A percentile compares a stretch with the other conserved stretches of the same genome.
phyloP scores from a whole-genome alignment of 53 echinoderm and acorn worm genomes.

The Apostichopus leukothele region DNA sequence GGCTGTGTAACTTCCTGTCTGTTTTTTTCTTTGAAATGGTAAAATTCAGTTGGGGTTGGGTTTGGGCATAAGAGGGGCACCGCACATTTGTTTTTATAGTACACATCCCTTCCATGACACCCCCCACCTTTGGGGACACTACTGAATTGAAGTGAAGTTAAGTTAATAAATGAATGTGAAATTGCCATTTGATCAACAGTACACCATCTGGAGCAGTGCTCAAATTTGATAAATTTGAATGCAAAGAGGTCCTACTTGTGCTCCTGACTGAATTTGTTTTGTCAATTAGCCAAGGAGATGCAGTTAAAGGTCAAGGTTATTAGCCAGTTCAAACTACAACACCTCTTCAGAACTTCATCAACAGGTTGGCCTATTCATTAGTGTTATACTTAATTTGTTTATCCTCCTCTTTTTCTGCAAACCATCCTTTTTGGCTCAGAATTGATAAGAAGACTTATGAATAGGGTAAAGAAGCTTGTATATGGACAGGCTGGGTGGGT shows the following conservation, averaged over 20 bases:
- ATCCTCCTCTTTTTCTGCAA: slow-evolving; percentile 16
- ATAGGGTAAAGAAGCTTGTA: neutral
- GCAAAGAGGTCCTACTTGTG: neutral
- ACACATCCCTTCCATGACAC: too few relatives aligned
- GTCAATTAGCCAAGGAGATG: neutral
- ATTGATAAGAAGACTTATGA: slow-evolving; percentile 17
- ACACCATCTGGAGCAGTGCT: too few relatives aligned
- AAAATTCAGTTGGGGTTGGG: too few relatives aligned
- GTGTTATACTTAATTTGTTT: neutral
- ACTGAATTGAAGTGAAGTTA: too few relatives aligned
- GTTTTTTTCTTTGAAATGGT: too few relatives aligned
- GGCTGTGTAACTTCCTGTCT: too few relatives aligned
- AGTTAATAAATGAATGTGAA: too few relatives aligned
- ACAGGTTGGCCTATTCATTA: neutral
- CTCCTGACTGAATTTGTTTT: neutral
- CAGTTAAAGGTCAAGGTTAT: slow-evolving; percentile 17
- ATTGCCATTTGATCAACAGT: too few relatives aligned
- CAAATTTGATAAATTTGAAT: neutral
- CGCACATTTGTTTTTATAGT: too few relatives aligned
- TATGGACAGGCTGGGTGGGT: slow-evolving; percentile 33
- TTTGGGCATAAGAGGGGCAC: too few relatives aligned
- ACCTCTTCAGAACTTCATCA: slow-evolving; percentile 13
- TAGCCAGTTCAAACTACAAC: neutral
- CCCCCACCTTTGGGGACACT: too few relatives aligned
- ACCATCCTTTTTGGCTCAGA: slow-evolving; percentile 7